Base-by-base conservation (phyloP, 2,113 vertebrate species). In the Cariama cristata region DNA sequence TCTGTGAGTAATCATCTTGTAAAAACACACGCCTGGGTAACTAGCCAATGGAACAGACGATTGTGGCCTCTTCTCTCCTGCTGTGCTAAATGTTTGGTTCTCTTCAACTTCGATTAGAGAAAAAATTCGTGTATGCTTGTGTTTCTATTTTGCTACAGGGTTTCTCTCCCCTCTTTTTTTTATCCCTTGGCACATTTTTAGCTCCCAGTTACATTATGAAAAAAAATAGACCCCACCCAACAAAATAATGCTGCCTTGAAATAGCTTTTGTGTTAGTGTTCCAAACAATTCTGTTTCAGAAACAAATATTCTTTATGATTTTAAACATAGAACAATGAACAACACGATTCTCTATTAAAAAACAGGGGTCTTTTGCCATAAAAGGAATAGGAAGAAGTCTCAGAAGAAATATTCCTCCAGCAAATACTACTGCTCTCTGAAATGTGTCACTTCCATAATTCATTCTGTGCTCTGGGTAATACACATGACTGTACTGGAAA, bases 101-200 rank as follows among this genome's bases (percentile, higher is more conserved):
- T 64, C 22, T 5, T 3, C 28, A 77, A 22, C 35, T 72, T 68
- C 40, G 67, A 4, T 33, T 17, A 28, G 5, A 68, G 21, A 15
- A 52, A 62, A 35, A 30, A 17, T 1, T 15, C 6, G 5, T 1
- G 0, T 24, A 11, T 35, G 11, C 4, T 66, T 4, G 0, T 68
- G 4, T 47, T 89, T 84, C 17, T 7, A 19, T 60, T 47, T 30
- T 63, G 4, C 72, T 66, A 35, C 1, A 16, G 9, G 10, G 52
- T 93, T 79, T 49, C 11, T 74, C 12, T 38, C 12, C 22, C 17
- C 1, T 1, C 16, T 71, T 82, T 27, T 14, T 4, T 2, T 40
- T 11, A 8, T 30, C 26, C 23, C 35, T 69, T 64, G 22, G 27
- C 14, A 60, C 12, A 66, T 40, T 80, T 79, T 84, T 79, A 74